Conservation (phyloP, 2,797 vertebrate species). For the Anniella stebbinsi region DNA sequence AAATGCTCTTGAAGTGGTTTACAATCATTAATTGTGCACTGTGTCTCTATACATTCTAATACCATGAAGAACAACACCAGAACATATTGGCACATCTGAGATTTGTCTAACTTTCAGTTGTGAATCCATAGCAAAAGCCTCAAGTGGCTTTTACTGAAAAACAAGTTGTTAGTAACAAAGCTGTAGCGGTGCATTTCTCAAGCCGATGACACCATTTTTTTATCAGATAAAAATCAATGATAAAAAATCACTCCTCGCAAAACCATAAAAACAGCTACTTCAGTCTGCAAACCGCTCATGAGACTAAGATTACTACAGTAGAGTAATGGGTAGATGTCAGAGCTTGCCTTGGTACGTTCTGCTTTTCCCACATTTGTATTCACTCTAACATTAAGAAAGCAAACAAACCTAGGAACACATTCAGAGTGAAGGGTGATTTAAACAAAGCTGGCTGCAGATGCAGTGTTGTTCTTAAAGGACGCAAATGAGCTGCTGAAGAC, state of each 20-base stretch:
- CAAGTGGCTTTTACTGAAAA: background rate
- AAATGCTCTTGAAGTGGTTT: too few relatives aligned
- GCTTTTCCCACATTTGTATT: conserved; percentile 38
- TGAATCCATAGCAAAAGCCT: accelerated
- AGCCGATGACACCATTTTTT: background rate
- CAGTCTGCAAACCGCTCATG: conserved; percentile 43
- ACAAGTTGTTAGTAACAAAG: background rate
- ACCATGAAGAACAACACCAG: background rate
- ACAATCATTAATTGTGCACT: background rate
- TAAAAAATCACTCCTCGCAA: conserved; percentile 4
- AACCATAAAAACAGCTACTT: conserved; percentile 10
- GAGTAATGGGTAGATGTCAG: conserved; percentile 39
- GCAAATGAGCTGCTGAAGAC: conserved; percentile 39
- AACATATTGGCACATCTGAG: background rate
- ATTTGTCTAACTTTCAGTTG: conserved; percentile 2
- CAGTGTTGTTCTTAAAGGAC: conserved; percentile 22
- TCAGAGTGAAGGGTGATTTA: conserved; percentile 53
- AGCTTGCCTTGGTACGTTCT: conserved; percentile 43
- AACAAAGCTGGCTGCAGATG: conserved; percentile 45
- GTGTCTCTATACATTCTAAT: background rate
- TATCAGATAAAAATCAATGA: conserved; percentile 26
- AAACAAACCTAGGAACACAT: conserved; percentile 30
- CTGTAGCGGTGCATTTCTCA: background rate
- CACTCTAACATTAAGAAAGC: conserved; percentile 29
- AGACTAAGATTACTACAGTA: conserved; percentile 37